Conservation (phyloP, 2,797 vertebrate genomes). For the Argyrosomus regius region DNA sequence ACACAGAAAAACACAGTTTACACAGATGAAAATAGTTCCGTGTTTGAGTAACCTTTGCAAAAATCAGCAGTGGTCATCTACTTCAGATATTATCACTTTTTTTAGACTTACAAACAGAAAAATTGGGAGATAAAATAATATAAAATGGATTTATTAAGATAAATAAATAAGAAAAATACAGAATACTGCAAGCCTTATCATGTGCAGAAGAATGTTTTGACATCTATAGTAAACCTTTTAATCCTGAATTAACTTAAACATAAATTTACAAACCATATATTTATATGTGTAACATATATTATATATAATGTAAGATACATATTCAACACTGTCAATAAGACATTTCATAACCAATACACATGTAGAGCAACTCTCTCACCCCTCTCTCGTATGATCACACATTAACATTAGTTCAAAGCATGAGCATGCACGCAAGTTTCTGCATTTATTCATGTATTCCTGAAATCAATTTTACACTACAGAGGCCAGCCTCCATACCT, state of each 20-base stretch:
- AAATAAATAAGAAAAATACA: not conserved
- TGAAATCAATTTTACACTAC: not conserved
- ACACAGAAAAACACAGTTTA: no score
- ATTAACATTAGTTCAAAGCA: not conserved
- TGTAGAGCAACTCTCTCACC: not conserved
- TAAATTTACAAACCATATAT: not conserved
- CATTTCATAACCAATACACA: not conserved
- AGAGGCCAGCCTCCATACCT: not conserved
- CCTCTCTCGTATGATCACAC: not conserved
- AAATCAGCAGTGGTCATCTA: no score
- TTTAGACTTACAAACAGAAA: no score
- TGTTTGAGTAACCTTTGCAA: no score
- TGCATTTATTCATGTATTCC: not conserved
- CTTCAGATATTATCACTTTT: no score
- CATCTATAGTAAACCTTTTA: not conserved
- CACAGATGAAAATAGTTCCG: no score
- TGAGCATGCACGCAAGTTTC: not conserved
- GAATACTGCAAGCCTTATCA: not conserved
- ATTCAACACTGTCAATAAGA: not conserved
- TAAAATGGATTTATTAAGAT: not conserved
- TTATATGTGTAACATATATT: not conserved
- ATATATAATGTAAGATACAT: not conserved
- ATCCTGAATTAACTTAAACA: not conserved
- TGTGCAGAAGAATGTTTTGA: not conserved
- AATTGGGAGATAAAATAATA: not conserved